These are phyloP conservation scores for Neodiprion fabricii DNA, from an alignment of 1,140 invertebrate species.

Conservation along the genomic window DNA sequence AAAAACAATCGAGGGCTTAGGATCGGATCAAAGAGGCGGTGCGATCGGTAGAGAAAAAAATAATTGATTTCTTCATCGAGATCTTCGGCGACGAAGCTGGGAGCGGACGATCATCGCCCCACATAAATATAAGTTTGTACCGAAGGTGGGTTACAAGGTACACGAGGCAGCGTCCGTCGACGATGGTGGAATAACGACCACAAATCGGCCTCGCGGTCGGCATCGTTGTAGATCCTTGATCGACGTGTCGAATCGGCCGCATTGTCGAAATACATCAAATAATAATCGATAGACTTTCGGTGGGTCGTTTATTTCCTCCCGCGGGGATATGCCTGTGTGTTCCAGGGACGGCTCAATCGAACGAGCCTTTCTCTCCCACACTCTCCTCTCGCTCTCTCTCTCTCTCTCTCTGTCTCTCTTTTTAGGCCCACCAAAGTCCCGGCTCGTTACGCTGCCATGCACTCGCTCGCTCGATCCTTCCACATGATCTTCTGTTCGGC, in stretches of 20 bases:
- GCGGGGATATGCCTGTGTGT: not conserved
- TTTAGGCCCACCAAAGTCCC: no score
- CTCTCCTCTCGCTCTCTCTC: constrained; percentile 31
- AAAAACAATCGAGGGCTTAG: not conserved
- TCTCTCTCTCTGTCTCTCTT: constrained; percentile 30
- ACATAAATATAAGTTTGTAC: not conserved
- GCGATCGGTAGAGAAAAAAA: constrained; percentile 11
- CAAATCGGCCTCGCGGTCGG: constrained; percentile 17
- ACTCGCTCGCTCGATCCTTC: not conserved
- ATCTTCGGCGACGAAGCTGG: not conserved
- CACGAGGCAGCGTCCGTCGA: no score
- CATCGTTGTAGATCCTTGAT: constrained; percentile 32
- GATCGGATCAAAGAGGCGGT: not conserved
- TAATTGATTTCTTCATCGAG: constrained; percentile 14
- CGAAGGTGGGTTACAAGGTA: no score
- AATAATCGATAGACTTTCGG: constrained; percentile 23
- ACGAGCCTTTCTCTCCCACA: constrained; percentile 22
- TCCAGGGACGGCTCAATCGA: constrained; percentile 19
- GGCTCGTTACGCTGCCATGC: no score
- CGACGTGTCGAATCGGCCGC: constrained; percentile 31
- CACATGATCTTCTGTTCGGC: constrained; percentile 5
- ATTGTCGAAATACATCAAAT: constrained; percentile 32
- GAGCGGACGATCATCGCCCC: not conserved
- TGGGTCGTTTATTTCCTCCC: not conserved
- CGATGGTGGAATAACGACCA: not conserved